phyloP scores from a whole-genome alignment of 1,140 invertebrate genomes.

The Drosophila aff. region DNA sequence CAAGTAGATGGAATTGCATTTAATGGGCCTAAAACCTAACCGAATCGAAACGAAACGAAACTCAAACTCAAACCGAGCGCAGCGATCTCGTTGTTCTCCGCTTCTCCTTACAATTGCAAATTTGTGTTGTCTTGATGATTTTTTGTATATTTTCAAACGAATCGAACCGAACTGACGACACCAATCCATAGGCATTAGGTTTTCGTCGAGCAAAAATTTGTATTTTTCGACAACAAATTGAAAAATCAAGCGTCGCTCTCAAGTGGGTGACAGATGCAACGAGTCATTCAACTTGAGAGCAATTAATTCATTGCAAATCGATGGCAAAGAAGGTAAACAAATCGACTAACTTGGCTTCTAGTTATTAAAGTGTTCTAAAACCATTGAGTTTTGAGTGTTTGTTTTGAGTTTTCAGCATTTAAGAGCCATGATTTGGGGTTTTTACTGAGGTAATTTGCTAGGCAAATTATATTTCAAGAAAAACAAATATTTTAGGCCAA shows the following conservation, averaged over 20 bases:
- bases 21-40: conserved; percentile 56
- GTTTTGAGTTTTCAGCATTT: background rate
- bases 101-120: conserved; percentile 69
- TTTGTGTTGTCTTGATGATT: conserved; percentile 53
- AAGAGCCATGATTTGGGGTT: background rate
- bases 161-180: conserved; percentile 48
- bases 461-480: background rate
- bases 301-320: conserved; percentile 50
- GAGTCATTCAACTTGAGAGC: conserved; percentile 62
- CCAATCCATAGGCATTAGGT: conserved; percentile 70
- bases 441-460: background rate
- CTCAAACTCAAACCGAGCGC: conserved; percentile 18
- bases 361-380: conserved; percentile 11
- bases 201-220: conserved; percentile 20
- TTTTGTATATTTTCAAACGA: conserved; percentile 38
- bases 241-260: conserved; percentile 39
- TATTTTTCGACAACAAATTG: conserved; percentile 63
- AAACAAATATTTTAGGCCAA: background rate
- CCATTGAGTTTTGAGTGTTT: background rate
- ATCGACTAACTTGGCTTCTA: conserved; percentile 24
- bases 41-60: conserved; percentile 25
- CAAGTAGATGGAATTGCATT: conserved; percentile 79
- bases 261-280: conserved; percentile 58
- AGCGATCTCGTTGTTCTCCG: conserved; percentile 39
- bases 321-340: conserved; percentile 9